A percentile compares a stretch with the other conserved stretches of the same genome.
These are phyloP conservation scores for Smittia sp. DNA, from an alignment of 2,888 invertebrate genomes.

Conservation along the genomic window DNA sequence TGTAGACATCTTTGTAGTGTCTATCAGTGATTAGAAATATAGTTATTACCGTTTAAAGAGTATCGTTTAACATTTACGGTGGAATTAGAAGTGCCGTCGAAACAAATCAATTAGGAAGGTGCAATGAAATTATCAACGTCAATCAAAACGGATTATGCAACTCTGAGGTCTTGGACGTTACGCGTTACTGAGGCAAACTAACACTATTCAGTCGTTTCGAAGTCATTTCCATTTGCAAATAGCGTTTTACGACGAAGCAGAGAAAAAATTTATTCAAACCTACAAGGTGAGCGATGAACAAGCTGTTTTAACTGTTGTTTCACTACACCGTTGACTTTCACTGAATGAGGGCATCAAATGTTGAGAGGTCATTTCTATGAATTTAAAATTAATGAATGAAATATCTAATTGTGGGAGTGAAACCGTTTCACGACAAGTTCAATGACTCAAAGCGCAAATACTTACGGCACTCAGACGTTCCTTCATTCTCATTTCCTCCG, in stretches of 20 bases:
- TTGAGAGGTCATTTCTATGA: not conserved
- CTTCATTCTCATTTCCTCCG: no score
- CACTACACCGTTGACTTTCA: constrained; percentile 1
- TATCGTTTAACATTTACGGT: no score
- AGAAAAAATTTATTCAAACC: constrained; percentile 23
- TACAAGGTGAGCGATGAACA: constrained; percentile 23
- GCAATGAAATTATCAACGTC: no score
- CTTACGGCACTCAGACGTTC: no score
- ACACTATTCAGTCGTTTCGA: not conserved
- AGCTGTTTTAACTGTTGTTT: not conserved
- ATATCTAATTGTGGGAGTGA: not conserved
- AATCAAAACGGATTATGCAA: no score
- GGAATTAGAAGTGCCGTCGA: no score
- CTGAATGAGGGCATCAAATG: not conserved
- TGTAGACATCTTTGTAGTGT: no score
- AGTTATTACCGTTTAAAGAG: no score
- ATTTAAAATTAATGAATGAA: not conserved
- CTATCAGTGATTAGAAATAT: no score
- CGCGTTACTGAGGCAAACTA: not conserved
- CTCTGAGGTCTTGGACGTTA: no score
- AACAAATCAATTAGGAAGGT: no score
- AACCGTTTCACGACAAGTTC: not conserved
- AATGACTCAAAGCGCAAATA: not conserved
- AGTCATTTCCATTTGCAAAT: not conserved
- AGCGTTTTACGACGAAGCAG: not conserved